A percentile compares a stretch with the other conserved stretches of the same genome.
Evolutionary conservation across 2,113 vertebrate genomes (phyloP).

Genomic region (Thinocorus orbignyianus): DNA sequence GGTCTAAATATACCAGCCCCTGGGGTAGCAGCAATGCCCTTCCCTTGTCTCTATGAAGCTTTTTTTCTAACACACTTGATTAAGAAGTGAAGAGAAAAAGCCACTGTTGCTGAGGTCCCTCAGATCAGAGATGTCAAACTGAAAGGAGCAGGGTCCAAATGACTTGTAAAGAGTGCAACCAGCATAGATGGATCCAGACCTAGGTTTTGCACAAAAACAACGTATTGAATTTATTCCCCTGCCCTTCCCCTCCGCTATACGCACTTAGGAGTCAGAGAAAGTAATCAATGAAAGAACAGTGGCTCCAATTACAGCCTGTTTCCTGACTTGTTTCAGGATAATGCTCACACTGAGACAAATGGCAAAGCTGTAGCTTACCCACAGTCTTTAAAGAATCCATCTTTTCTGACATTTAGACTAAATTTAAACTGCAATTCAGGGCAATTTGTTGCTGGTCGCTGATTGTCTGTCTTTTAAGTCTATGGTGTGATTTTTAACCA

Average conservation of each 20-base stretch:
- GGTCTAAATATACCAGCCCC: background rate
- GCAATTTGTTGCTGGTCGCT: background rate
- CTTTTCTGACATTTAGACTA: background rate
- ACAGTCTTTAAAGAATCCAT: background rate
- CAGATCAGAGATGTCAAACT: background rate
- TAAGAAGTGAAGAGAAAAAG: background rate
- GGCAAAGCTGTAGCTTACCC: background rate
- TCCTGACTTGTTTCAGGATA: background rate
- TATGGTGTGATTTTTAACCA: background rate
- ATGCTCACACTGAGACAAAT: background rate
- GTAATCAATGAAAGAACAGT: slow-evolving; percentile 10
- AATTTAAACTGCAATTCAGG: background rate
- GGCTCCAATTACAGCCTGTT: background rate
- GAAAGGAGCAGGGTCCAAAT: background rate
- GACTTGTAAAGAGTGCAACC: background rate
- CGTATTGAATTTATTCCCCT: background rate
- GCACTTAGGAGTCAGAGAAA: background rate
- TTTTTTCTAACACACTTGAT: background rate
- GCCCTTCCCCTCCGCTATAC: background rate
- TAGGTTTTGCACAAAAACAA: background rate
- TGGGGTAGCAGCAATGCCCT: background rate
- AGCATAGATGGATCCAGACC: background rate
- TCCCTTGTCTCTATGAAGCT: background rate
- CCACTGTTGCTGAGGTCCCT: background rate
- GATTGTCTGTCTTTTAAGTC: background rate